A percentile compares a stretch with the other conserved stretches of the same genome.
Evolutionary conservation across 2,888 invertebrate species (phyloP).

Genomic region (Tetheella fluctuosa): DNA sequence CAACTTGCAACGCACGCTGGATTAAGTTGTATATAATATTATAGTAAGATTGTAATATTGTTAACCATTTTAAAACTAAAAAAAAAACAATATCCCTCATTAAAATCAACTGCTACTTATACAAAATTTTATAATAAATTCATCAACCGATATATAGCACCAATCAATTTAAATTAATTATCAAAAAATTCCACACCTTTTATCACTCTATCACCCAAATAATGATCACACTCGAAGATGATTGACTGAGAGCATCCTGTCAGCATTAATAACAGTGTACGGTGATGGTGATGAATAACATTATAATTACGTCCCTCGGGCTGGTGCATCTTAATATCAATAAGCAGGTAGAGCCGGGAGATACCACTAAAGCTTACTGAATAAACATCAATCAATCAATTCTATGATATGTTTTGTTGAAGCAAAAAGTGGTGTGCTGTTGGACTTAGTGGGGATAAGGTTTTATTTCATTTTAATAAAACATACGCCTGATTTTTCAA

Average conservation of each 20-base stretch:
- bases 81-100: background rate
- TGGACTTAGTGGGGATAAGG: slow-evolving; percentile 19
- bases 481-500: too few relatives aligned
- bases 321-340: slow-evolving; percentile 73
- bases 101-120: background rate
- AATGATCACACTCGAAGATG: slow-evolving; percentile 37
- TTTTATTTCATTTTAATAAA: background rate
- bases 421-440: slow-evolving; percentile 63
- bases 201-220: slow-evolving; percentile 15
- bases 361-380: slow-evolving; percentile 64
- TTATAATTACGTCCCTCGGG: slow-evolving; percentile 55
- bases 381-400: slow-evolving; percentile 81
- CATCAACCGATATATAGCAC: slow-evolving; percentile 6
- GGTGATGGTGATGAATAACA: slow-evolving; percentile 57
- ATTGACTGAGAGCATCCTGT: slow-evolving; percentile 46
- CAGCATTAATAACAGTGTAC: slow-evolving; percentile 20
- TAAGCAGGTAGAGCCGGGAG: slow-evolving; percentile 67
- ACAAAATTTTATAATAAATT: background rate
- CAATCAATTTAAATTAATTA: slow-evolving; percentile 24
- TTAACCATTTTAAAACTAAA: background rate
- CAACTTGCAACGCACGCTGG: too few relatives aligned
- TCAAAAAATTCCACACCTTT: slow-evolving; percentile 17
- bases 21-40: too few relatives aligned
- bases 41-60: too few relatives aligned
- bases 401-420: slow-evolving; percentile 53